A percentile compares a stretch with the other conserved stretches of the same genome.
Conservation (phyloP, 1,140 invertebrate genomes). For the Glomeris maerens region DNA sequence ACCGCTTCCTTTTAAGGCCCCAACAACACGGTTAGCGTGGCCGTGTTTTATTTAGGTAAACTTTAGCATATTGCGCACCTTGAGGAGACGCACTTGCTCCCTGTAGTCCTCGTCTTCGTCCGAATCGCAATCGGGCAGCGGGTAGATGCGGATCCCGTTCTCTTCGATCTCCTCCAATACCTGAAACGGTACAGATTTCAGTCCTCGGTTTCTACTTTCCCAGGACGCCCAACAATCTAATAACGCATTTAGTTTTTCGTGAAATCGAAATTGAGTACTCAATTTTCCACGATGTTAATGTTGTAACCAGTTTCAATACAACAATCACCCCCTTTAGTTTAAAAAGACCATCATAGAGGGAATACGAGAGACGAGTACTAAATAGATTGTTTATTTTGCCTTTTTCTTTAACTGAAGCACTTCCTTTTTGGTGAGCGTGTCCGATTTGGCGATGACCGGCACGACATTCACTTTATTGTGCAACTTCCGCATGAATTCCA, state of each 20-base stretch:
- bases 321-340: too few species aligned
- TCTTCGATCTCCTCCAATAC: constrained; percentile 30
- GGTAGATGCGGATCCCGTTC: constrained; percentile 46
- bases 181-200: constrained; percentile 13
- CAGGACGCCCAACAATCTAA: too few species aligned
- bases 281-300: too few species aligned
- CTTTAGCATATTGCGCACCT: constrained; percentile 10
- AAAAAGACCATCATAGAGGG: background rate
- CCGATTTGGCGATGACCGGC: constrained; percentile 96
- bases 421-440: constrained; percentile 93
- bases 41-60: background rate
- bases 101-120: constrained; percentile 33
- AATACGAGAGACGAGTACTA: background rate
- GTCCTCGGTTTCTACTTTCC: too few species aligned
- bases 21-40: too few species aligned
- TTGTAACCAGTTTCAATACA: too few species aligned
- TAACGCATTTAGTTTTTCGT: too few species aligned
- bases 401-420: constrained; percentile 72
- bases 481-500: constrained; percentile 97
- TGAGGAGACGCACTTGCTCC: constrained; percentile 25
- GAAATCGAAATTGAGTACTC: too few species aligned
- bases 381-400: constrained; percentile 21
- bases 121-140: constrained; percentile 38
- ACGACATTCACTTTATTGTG: constrained; percentile 98
- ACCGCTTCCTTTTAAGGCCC: constrained; percentile 26